Percentiles rank a stretch among this genome's conserved stretches.
These are phyloP conservation scores for Microtus pennsylvanicus DNA, from an alignment of 2,113 vertebrate species.

Conservation along the genomic window DNA sequence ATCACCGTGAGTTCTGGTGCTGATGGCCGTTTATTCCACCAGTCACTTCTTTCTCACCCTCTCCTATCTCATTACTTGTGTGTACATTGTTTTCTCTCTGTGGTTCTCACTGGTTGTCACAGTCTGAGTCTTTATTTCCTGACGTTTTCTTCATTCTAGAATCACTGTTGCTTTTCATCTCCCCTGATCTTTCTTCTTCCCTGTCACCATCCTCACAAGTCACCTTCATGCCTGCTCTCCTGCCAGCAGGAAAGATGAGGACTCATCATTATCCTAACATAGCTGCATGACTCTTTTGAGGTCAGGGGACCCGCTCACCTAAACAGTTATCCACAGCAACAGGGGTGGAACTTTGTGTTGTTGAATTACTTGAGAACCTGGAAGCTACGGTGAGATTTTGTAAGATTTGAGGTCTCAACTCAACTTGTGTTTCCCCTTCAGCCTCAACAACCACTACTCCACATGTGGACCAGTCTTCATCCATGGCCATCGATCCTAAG, in stretches of 20 bases:
- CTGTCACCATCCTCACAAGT: no score
- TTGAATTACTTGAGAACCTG: rapidly evolving
- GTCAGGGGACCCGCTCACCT: rapidly evolving
- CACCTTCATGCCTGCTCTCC: no score
- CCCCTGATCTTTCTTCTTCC: no score
- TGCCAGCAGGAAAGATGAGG: background rate
- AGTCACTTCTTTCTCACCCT: background rate
- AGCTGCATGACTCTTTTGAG: background rate
- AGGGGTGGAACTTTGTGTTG: no score
- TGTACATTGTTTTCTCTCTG: no score
- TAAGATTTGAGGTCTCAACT: no score
- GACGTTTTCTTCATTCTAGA: no score
- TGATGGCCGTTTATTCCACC: background rate
- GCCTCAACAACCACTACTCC: background rate
- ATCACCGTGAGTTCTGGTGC: background rate
- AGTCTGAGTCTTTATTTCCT: background rate
- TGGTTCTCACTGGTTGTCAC: no score
- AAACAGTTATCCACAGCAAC: background rate
- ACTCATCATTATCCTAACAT: background rate
- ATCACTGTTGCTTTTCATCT: no score
- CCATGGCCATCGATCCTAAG: background rate
- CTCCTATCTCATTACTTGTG: background rate
- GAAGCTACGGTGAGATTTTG: background rate
- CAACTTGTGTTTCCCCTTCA: background rate
- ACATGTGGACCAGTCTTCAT: no score